Evolutionary conservation across 1,140 invertebrate genomes (phyloP), one percentile per base, ranked within the genome.

Genomic region (Cheumatopsyche charites): DNA sequence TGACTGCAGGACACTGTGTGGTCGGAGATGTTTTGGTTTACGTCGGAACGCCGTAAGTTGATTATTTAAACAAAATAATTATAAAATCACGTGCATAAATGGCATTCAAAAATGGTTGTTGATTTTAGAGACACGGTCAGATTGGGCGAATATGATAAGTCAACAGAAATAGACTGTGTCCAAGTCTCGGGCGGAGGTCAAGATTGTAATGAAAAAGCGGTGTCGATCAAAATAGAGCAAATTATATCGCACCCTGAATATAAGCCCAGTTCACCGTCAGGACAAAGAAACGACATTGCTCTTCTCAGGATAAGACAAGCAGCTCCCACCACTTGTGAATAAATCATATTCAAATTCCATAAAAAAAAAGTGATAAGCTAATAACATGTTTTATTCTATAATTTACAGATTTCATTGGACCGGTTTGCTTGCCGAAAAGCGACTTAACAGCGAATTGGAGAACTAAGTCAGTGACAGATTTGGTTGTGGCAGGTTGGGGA

Each of bases 401-500:
- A 11, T 26, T 74, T 67, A 17, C 68, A 74, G 72, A 58, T 41
- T 74, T 74, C 52, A 70, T 70, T n/a, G 19, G 42, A 36, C 67
- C 72, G n/a, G 42, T 74, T 13, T 74, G 72, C 41, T 25, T 74
- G 25, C 72, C 72, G 12, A 23, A 13, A 3, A 42, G 2, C 25
- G 72, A 70, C n/a, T 13, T 25, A 1, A n/a, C 25, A 15, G 36
- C 13, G 7, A 55, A 17, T n/a, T 26, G 11, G 45, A 29, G 12
- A 0, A 45, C 12, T 12, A 2, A 11, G 4, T 17, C 0, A 4
- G 7, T 21, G 4, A 49, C 3, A 42, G 78, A 42, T 23, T 81
- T 90, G 0, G 86, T 83, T 23, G 87, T 89, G 0, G 90, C 90
- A 0, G 92, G 92, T 0, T 94, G 91, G 90, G 90, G 90, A 11